Percentiles rank a stretch among this genome's conserved stretches.
These are phyloP conservation scores for human DNA, from an alignment of 2,113 vertebrate species.

Conservation along the genomic window DNA sequence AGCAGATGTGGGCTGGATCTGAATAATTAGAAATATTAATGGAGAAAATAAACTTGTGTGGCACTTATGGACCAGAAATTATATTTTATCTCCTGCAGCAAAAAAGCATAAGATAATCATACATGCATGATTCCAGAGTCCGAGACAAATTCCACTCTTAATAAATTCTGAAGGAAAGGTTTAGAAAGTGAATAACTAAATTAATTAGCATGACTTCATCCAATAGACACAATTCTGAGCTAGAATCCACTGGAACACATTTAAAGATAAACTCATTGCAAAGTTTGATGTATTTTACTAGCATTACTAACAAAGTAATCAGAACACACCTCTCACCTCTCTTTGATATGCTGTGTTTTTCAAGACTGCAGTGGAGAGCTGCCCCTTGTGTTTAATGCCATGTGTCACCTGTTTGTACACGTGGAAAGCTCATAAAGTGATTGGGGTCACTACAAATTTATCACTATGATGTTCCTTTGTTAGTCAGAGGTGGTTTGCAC, in stretches of 20 bases:
- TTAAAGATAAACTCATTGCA: background rate
- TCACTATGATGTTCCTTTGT: background rate
- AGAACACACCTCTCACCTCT: too few species aligned
- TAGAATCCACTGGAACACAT: background rate
- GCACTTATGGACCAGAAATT: background rate
- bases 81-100: background rate
- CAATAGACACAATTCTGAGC: background rate
- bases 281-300: background rate
- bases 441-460: background rate
- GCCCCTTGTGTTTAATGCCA: background rate
- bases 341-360: background rate
- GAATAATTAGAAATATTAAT: background rate
- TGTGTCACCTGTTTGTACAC: background rate
- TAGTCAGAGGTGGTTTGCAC: background rate
- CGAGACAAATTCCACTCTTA: background rate
- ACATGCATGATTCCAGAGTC: background rate
- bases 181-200: background rate
- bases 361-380: fast-evolving
- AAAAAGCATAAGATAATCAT: background rate
- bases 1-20: background rate
- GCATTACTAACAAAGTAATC: background rate
- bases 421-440: background rate
- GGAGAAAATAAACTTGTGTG: background rate
- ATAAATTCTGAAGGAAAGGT: background rate
- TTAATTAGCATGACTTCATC: background rate